Base-by-base conservation (phyloP, 2,888 invertebrate species). In the Anthophora plumipes region DNA sequence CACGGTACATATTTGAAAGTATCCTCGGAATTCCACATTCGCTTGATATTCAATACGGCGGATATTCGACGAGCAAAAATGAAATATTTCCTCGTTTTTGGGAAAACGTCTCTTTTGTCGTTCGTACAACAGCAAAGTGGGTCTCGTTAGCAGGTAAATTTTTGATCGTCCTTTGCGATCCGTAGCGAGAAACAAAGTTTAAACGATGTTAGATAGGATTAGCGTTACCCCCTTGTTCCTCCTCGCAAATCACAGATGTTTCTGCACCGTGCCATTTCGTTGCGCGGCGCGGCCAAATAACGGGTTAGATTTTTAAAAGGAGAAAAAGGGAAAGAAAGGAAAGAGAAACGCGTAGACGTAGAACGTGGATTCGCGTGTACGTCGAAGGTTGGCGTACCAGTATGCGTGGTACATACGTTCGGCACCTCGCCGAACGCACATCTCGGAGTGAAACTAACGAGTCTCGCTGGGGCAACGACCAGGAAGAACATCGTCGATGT, bases 351-450 rank as follows among this genome's bases (percentile, higher is more conserved):
- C 46, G n/a, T 41, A 17, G 41, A 37, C 6, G 12, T 54, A 52
- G 39, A 25, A 22, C 0, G 17, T 6, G 68, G 31, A 14, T 57
- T 41, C 43, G 63, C 43, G 57, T 20, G 17, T n/a, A 57, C 63
- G 57, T 46, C 9, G 0, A 20, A 25, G 20, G 5, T n/a, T 17
- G 37, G 46, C 17, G 17, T 48, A 48, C 59, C 59, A 12, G 64
- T 55, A 76, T 67, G 77, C 76, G 76, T 71, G 79, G 5, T 41
- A 70, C 80, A 52, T 64, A 70, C 80, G 59, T 64, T 63, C 70
- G 80, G 46, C 48, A 41, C 11, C 50, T 43, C 31, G 48, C 46
- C 43, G 11, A 54, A 12, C 63, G 11, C n/a, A 31, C 20, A 20
- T 41, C 52, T 52, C 59, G 11, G 48, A 57, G 50, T 22, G 37